phyloP scores from a whole-genome alignment of 2,797 vertebrate genomes.

The Morus bassanus region DNA sequence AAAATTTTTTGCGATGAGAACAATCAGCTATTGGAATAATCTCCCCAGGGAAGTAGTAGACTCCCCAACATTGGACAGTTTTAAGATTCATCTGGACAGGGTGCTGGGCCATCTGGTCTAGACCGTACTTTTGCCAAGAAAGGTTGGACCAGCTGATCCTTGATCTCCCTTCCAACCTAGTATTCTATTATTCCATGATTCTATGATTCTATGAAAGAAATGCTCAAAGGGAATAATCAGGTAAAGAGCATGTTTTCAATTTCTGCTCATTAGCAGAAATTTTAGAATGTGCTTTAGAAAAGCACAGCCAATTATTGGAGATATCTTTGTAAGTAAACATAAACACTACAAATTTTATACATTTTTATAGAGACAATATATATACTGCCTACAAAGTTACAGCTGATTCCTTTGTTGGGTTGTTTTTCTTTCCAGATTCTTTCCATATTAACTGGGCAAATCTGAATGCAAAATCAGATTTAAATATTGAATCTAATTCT shows the following conservation, averaged over 20 bases:
- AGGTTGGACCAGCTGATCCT: background rate
- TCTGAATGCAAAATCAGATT: background rate
- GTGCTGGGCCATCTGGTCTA: background rate
- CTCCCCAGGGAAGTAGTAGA: too few relatives aligned
- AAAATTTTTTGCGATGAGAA: background rate
- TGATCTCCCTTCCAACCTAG: background rate
- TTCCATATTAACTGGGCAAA: background rate
- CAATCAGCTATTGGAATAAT: background rate
- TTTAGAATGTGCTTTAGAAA: background rate
- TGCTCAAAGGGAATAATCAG: background rate
- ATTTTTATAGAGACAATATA: background rate
- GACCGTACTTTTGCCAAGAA: fast-evolving
- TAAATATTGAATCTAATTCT: background rate
- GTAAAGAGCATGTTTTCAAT: background rate
- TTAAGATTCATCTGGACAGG: background rate
- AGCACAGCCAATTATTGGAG: background rate
- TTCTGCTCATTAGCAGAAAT: background rate
- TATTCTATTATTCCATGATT: background rate
- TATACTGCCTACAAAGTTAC: background rate
- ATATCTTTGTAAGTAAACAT: background rate
- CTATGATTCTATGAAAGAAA: background rate
- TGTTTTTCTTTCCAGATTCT: background rate
- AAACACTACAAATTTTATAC: background rate
- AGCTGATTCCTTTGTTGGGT: background rate
- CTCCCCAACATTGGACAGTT: fast-evolving